Evolutionary conservation across 2,113 vertebrate species (phyloP).

Genomic region (Dolichotis patagonum): DNA sequence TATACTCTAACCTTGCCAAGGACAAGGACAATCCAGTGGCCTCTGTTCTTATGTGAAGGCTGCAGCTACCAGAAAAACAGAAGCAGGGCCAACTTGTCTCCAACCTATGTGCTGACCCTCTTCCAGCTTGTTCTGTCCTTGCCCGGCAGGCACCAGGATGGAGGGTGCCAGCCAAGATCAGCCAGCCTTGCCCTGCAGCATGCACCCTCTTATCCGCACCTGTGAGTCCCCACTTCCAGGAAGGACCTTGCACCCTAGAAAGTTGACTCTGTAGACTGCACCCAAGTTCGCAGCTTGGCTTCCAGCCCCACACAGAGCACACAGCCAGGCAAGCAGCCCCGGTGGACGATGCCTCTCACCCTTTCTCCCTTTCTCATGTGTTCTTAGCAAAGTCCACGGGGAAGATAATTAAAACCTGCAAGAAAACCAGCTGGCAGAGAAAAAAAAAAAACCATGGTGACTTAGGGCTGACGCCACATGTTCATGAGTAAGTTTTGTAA

Average conservation of each 20-base stretch:
- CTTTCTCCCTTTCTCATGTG: neutral
- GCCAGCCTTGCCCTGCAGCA: neutral
- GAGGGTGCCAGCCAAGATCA: neutral
- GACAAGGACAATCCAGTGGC: neutral
- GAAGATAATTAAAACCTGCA: conserved; percentile 75
- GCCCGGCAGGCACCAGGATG: neutral
- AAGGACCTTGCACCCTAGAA: neutral
- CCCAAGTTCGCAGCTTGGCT: neutral
- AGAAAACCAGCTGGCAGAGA: conserved; percentile 49
- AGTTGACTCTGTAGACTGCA: neutral
- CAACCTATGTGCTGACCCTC: neutral
- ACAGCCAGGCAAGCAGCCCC: neutral
- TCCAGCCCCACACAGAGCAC: neutral
- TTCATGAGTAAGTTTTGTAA: conserved; percentile 70
- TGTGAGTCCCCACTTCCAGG: neutral
- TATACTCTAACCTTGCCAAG: neutral
- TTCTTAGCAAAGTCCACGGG: conserved; percentile 67
- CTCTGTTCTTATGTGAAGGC: neutral
- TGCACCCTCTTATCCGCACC: neutral
- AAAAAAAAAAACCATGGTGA: conserved; percentile 70
- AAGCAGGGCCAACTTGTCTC: neutral
- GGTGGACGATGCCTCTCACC: neutral
- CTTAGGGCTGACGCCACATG: conserved; percentile 64
- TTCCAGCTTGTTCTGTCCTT: neutral
- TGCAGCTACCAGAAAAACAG: neutral